Evolutionary conservation across 2,888 invertebrate species (phyloP).

Genomic region (Prosopocoilus inquinatus): DNA sequence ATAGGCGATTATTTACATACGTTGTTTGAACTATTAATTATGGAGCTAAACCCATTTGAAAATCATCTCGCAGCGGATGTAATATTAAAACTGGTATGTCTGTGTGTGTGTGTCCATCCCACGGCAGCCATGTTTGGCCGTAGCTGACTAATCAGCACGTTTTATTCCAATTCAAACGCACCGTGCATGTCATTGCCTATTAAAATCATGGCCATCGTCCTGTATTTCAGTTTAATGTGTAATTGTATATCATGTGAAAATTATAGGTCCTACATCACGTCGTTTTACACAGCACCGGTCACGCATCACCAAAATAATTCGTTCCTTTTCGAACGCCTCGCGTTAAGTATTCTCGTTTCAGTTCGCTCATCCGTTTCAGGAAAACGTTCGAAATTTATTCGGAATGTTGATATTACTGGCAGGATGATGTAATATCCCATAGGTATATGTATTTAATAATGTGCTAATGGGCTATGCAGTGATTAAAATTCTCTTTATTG

Average conservation of each 20-base stretch:
- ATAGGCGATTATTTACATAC: slow-evolving; percentile 35
- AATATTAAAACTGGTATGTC: slow-evolving; percentile 24
- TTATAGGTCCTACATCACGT: slow-evolving; percentile 23
- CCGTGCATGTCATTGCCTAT: slow-evolving; percentile 48
- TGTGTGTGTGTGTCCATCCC: slow-evolving; percentile 26
- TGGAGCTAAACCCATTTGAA: slow-evolving; percentile 39
- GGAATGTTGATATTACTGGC: slow-evolving; percentile 48
- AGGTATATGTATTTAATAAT: slow-evolving; percentile 48
- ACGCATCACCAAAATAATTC: not conserved
- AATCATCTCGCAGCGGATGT: slow-evolving; percentile 38
- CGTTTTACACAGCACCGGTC: slow-evolving; percentile 7
- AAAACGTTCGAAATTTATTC: slow-evolving; percentile 43
- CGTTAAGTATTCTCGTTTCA: not conserved
- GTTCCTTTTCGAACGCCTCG: not conserved
- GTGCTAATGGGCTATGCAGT: slow-evolving; percentile 51
- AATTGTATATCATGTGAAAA: slow-evolving; percentile 38
- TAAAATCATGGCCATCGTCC: slow-evolving; percentile 45
- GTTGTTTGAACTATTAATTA: slow-evolving; percentile 44
- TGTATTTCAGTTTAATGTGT: slow-evolving; percentile 44
- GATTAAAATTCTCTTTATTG: slow-evolving; percentile 53
- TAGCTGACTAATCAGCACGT: slow-evolving; percentile 49
- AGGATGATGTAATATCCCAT: slow-evolving; percentile 46
- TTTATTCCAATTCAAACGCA: slow-evolving; percentile 44
- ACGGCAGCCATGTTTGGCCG: slow-evolving; percentile 40
- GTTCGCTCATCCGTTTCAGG: not conserved